Base-by-base conservation (phyloP, 2,888 invertebrate genomes). In the Clivina fossor region DNA sequence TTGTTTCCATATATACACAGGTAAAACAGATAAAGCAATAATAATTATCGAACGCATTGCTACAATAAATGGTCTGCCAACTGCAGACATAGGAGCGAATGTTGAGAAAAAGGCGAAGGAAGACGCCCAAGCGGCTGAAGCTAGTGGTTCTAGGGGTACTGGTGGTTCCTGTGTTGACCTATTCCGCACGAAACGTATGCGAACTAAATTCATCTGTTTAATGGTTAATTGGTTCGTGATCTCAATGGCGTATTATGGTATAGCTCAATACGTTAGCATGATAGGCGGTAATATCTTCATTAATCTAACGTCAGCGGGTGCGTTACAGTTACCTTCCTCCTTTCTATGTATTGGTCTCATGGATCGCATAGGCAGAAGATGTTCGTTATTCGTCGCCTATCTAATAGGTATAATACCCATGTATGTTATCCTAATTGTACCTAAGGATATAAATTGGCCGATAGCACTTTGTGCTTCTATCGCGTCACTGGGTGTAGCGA, bases 221-320 rank as follows among this genome's bases (percentile, higher is more conserved):
- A 83, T 83, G 64, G 85, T 84, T 69, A 32, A 32, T 16, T 46
- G 46, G 46, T 4, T 46, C n/a, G 5, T 46, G 7, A 19, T 32
- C 9, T 15, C 46, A 1, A 30, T 28, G 28, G 88, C 90, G 62
- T 90, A 93, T 74, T 95, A 90, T 68, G 93, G 93, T 0, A 84
- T 92, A n/a, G 86, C 89, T 0, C 89, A 91, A 69, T 90, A 88
- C 71, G 85, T 90, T 50, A 86, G 88, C 0, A 83, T 88, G 63
- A 77, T 90, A 3, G 86, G 85, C 0, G 91, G 91, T 1, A 78
- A 91, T 65, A 87, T 91, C 58, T 93, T 92, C 71, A 67, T 85
- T 3, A 93, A 92, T 68, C 90, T 92, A 49, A 85, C 90, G 11
- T 76, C 92, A n/a, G 88, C 90, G 15, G 91, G 88, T 7, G 74